phyloP scores from a whole-genome alignment of 92 coral and sea anemone species.

The Epizoanthus ramosus region DNA sequence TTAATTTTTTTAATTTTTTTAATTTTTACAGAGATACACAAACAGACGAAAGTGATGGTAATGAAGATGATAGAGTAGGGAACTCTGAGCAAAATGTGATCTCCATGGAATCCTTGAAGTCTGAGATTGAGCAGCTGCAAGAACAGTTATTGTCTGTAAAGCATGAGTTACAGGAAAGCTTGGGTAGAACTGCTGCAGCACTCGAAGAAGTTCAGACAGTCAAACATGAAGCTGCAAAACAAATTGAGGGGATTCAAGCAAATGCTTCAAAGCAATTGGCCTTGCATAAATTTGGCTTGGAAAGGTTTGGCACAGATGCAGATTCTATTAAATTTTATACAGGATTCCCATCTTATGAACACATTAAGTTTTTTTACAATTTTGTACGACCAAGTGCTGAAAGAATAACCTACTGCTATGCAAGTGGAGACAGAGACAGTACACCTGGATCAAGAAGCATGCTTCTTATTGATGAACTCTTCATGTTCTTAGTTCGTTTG shows the following conservation, averaged over 20 bases:
- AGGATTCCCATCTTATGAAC: conserved; percentile 56
- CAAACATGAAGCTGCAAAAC: conserved; percentile 35
- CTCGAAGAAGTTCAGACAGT: conserved; percentile 32
- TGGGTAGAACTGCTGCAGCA: conserved; percentile 37
- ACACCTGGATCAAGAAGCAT: conserved; percentile 26
- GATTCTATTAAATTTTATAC: conserved; percentile 54
- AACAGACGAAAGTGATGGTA: conserved; percentile 56
- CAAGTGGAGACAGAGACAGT: conserved; percentile 43
- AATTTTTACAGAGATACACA: conserved; percentile 46
- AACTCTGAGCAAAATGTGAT: too few species aligned
- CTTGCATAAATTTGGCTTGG: conserved; percentile 48
- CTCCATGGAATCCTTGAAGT: conserved; percentile 24
- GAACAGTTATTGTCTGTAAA: too few species aligned
- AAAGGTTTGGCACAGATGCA: conserved; percentile 57
- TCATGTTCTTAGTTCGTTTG: conserved; percentile 50
- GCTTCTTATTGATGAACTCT: conserved; percentile 56
- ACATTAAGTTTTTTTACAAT: conserved; percentile 44
- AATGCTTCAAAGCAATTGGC: conserved; percentile 51
- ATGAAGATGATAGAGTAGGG: conserved; percentile 24
- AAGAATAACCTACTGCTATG: conserved; percentile 56
- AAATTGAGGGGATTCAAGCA: conserved; percentile 5
- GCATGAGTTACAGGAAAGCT: conserved; percentile 35
- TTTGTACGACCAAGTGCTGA: conserved; percentile 54
- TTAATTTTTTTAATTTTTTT: conserved; percentile 21
- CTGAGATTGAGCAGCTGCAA: too few species aligned